Conservation (phyloP, 2,113 vertebrate species). For the Oreochromis aureus region DNA sequence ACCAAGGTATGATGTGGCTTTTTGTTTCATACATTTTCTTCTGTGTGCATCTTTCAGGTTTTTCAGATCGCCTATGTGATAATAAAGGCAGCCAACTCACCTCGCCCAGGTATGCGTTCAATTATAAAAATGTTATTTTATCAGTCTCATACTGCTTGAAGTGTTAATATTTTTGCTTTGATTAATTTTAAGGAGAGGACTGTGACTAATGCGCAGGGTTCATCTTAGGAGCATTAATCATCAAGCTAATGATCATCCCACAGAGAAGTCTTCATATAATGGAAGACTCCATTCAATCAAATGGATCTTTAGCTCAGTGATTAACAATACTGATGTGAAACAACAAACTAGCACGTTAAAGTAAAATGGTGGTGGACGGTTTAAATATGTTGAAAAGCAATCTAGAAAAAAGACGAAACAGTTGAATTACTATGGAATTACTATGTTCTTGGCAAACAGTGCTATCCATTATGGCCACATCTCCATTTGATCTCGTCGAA, state of each 20-base stretch:
- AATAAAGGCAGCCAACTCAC: constrained; percentile 93
- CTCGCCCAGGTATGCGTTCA: constrained; percentile 79
- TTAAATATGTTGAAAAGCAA: not conserved
- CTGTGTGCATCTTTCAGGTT: constrained; percentile 69
- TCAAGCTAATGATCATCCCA: not conserved
- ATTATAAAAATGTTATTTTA: not conserved
- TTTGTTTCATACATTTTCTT: not conserved
- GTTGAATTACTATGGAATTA: not conserved
- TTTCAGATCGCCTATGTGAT: constrained; percentile 97
- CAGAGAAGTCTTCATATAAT: not conserved
- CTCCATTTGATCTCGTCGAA: not conserved
- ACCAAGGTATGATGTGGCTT: not conserved
- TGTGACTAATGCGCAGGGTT: not conserved
- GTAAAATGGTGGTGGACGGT: not conserved
- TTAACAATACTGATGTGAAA: not conserved
- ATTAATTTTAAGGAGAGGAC: not conserved
- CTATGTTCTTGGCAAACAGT: not conserved
- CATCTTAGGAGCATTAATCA: not conserved
- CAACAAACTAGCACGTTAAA: not conserved
- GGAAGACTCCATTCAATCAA: not conserved
- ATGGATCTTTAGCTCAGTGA: not conserved
- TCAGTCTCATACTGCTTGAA: not conserved
- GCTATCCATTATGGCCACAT: not conserved
- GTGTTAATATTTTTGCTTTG: not conserved
- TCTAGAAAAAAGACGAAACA: not conserved